These are phyloP conservation scores for Parus major DNA, from an alignment of 2,113 vertebrate species.

Conservation along the genomic window DNA sequence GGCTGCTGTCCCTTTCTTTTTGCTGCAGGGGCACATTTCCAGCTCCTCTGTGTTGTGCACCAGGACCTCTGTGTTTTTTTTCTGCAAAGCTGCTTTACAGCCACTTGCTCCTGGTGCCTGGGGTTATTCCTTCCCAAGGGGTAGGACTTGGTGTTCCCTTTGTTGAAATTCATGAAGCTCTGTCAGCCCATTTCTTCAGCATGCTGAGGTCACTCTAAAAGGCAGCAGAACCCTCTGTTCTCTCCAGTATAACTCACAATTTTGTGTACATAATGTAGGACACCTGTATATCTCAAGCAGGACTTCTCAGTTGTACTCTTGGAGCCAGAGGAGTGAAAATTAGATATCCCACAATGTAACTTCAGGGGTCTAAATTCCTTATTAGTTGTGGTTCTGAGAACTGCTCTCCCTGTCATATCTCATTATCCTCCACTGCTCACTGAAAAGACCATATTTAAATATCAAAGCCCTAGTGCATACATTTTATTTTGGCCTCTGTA, in stretches of 20 bases:
- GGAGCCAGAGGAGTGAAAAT: not conserved
- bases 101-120: not conserved
- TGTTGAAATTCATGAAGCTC: not conserved
- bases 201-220: not conserved
- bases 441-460: constrained; percentile 23
- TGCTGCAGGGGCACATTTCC: not conserved
- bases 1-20: not conserved
- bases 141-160: not conserved
- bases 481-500: not conserved
- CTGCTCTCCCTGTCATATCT: not conserved
- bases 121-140: not conserved
- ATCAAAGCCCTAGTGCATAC: not conserved
- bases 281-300: not conserved
- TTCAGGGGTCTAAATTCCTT: not conserved
- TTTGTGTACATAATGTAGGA: not conserved
- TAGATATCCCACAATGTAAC: not conserved
- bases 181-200: not conserved
- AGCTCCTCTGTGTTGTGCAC: not conserved
- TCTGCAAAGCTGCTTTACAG: not conserved
- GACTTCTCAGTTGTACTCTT: not conserved
- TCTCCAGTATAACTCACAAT: not conserved
- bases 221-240: not conserved
- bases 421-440: not conserved
- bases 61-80: not conserved
- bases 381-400: constrained; percentile 5